These are phyloP conservation scores for Cirrhinus mrigala DNA, from an alignment of 2,797 vertebrate species.

Conservation along the genomic window DNA sequence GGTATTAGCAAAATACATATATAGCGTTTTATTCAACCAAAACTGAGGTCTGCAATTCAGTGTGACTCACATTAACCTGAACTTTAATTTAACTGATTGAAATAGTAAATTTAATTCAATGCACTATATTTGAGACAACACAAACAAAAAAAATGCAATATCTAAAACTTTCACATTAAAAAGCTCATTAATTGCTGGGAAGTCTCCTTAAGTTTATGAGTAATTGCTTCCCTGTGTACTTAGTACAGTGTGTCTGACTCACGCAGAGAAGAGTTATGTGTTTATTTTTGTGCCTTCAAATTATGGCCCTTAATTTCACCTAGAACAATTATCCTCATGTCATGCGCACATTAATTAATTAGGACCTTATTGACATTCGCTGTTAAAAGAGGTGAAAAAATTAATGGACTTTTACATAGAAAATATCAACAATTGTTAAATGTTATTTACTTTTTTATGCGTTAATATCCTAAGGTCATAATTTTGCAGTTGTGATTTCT, in stretches of 20 bases:
- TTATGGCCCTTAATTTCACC: conserved; percentile 17
- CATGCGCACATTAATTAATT: conserved; percentile 39
- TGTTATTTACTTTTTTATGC: conserved; percentile 23
- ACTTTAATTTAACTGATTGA: not conserved
- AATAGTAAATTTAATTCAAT: not conserved
- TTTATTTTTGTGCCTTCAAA: conserved; percentile 20
- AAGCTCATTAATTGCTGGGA: not conserved
- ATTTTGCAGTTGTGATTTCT: not conserved
- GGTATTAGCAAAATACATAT: not conserved
- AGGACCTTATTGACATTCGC: conserved; percentile 35
- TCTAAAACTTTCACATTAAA: not conserved
- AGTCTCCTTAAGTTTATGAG: not conserved
- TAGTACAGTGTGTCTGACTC: conserved; percentile 7
- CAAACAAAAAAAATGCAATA: not conserved
- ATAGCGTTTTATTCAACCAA: not conserved
- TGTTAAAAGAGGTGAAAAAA: conserved; percentile 15
- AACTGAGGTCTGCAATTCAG: not conserved
- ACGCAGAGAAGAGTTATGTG: not conserved
- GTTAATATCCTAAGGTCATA: conserved; percentile 26
- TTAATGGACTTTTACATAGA: conserved; percentile 3
- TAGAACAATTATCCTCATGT: conserved; percentile 22
- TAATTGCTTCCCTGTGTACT: conserved; percentile 2
- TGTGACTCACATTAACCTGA: not conserved
- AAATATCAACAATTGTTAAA: not conserved
- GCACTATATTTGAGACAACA: not conserved